Percentiles rank a stretch among this genome's conserved stretches.
Conservation (phyloP, 1,140 invertebrate species). For the Bombus huntii region DNA sequence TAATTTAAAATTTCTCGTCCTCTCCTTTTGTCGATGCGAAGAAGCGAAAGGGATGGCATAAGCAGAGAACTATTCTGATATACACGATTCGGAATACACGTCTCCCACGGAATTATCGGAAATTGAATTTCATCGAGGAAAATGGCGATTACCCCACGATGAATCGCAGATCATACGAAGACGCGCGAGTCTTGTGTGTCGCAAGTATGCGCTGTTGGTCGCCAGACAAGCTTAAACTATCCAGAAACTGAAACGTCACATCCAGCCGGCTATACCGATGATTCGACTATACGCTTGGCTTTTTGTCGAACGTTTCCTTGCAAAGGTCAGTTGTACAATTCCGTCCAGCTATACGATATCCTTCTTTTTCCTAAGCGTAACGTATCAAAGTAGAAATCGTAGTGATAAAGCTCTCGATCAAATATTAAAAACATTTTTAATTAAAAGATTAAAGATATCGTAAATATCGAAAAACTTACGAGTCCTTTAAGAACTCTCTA, state of each 20-base stretch:
- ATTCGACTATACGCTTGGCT: background rate
- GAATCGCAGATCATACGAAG: conserved; percentile 41
- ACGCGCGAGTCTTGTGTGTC: background rate
- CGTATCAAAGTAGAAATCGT: background rate
- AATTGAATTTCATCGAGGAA: conserved; percentile 62
- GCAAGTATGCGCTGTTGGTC: conserved; percentile 11
- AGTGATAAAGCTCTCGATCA: no score
- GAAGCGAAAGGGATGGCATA: background rate
- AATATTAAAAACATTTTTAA: background rate
- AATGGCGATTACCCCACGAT: conserved; percentile 53
- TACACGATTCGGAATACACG: conserved; percentile 59
- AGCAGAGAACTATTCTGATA: conserved; percentile 56
- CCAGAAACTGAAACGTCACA: conserved; percentile 56
- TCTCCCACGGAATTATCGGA: conserved; percentile 59
- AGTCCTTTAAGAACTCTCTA: no score
- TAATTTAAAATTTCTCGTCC: background rate
- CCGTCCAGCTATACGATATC: background rate
- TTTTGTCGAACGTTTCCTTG: background rate
- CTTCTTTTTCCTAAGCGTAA: background rate
- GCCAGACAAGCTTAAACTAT: conserved; percentile 48
- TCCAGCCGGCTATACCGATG: conserved; percentile 45
- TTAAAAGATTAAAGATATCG: background rate
- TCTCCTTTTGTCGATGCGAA: no score
- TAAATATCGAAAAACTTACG: background rate
- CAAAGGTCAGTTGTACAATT: background rate